Evolutionary conservation across 30 jellyfish, hydroid and myxozoan species (phyloP).

Genomic region (Cassiopea andromeda): DNA sequence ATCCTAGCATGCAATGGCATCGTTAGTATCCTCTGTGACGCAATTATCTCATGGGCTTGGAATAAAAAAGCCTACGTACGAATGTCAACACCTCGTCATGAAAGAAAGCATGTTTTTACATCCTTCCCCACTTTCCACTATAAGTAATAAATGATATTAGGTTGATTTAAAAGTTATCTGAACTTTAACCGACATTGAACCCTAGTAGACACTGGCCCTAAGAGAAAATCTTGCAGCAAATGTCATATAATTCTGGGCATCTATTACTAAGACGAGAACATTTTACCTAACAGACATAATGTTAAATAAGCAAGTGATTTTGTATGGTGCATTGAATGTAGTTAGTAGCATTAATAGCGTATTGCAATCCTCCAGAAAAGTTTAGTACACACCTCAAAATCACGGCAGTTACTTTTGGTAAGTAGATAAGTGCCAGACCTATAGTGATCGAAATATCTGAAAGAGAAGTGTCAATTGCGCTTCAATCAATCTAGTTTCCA

Average conservation of each 20-base stretch:
- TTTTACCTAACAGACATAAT: too few relatives aligned
- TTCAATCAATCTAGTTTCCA: not conserved
- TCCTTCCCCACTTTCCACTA: too few relatives aligned
- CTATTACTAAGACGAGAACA: not conserved
- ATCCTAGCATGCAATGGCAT: too few relatives aligned
- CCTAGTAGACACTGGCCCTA: not conserved
- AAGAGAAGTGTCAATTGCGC: not conserved
- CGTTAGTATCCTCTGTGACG: too few relatives aligned
- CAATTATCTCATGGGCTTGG: too few relatives aligned
- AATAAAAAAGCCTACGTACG: too few relatives aligned
- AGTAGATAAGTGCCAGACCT: constrained; percentile 63
- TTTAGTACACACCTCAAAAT: constrained; percentile 51
- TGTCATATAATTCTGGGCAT: not conserved
- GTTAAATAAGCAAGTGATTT: not conserved
- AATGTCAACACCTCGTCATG: too few relatives aligned
- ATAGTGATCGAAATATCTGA: constrained; percentile 62
- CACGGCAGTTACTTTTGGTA: constrained; percentile 50
- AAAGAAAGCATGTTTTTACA: too few relatives aligned
- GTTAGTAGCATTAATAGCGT: not conserved
- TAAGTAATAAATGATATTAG: too few relatives aligned
- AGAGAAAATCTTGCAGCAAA: not conserved
- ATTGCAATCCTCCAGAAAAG: not conserved
- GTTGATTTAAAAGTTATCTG: too few relatives aligned
- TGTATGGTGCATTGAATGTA: not conserved
- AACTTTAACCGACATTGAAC: too few relatives aligned